A percentile compares a stretch with the other conserved stretches of the same genome.
phyloP scores from a whole-genome alignment of 2,888 invertebrate species.

The Ceriagrion tenellum region DNA sequence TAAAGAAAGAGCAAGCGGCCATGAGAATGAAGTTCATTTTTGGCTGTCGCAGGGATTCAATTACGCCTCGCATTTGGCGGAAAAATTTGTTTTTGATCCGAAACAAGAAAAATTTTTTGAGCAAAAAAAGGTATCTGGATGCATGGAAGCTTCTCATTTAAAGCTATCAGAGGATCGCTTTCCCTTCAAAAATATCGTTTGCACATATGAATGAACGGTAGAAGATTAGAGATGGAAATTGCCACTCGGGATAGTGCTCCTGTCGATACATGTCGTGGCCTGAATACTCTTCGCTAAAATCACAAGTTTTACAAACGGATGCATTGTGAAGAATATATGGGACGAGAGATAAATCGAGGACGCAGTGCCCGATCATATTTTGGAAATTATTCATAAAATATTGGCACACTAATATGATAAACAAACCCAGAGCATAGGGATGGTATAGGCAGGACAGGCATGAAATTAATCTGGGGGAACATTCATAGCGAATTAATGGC shows the following conservation, averaged over 20 bases:
- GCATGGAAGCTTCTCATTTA: not conserved
- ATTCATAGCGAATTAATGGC: not conserved
- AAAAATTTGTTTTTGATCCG: not conserved
- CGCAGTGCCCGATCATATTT: not conserved
- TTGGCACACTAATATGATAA: not conserved
- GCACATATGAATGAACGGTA: not conserved
- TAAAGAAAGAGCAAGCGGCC: not conserved
- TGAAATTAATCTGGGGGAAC: not conserved
- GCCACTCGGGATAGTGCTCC: not conserved
- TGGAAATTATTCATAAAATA: not conserved
- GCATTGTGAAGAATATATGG: not conserved
- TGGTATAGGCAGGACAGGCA: not conserved
- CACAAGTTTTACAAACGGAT: not conserved
- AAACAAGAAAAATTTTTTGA: not conserved
- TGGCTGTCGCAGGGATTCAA: not conserved
- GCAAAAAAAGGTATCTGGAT: not conserved
- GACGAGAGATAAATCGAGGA: not conserved
- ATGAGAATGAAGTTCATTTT: not conserved
- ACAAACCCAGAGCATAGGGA: not conserved
- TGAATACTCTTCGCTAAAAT: not conserved
- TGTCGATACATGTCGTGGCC: not conserved
- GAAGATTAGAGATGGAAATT: not conserved
- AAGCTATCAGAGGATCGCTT: not conserved
- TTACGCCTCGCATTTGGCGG: not conserved
- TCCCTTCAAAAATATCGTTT: slow-evolving; percentile 4